Base-by-base conservation (phyloP, 2,797 vertebrate genomes). In the Podarcis siculus region DNA sequence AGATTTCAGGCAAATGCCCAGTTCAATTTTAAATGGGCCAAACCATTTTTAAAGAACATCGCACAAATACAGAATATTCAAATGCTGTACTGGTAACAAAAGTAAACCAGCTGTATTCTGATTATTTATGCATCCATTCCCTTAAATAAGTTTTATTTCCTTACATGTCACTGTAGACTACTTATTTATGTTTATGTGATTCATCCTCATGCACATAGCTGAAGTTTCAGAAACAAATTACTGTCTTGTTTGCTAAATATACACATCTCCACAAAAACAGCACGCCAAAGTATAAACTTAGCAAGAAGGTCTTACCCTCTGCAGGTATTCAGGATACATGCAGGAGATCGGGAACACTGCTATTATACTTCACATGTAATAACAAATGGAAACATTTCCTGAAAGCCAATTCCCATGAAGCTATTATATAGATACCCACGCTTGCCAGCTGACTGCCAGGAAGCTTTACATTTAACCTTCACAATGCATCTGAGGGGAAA, bases 341-440 rank as follows among this genome's bases (percentile, higher is more conserved):
- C 45, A 37, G 39, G 72, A 10, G 15, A 32, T 27, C 30, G 19
- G 37, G 21, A 12, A 30, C 30, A 19, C 35, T 45, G 69, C 83
- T 49, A 55, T 55, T 55, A 66, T 69, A 69, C 49, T 55, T 81
- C 45, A 72, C 69, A 21, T 21, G 3, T 3, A 67, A 67, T 37
- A 80, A 85, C 58, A 76, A 82, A 27, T 5, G 32, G 72, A 82
- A 86, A 75, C 35, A 37, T n/a, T 77, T 82, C 61, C 23, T 67
- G 64, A 89, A 86, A 82, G 42, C 71, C 10, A 77, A 39, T 49
- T 86, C 58, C 69, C 25, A 80, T 73, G 55, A 85, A 77, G n/a
- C 25, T 69, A 73, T 49, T 72, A 77, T 69, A 37, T 25, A 77
- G 39, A 67, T 67, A 25, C 45, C 71, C 30, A 76, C 12, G 8